Evolutionary conservation across 2,113 vertebrate genomes (phyloP).

Genomic region (Phylloscopus whistleri): DNA sequence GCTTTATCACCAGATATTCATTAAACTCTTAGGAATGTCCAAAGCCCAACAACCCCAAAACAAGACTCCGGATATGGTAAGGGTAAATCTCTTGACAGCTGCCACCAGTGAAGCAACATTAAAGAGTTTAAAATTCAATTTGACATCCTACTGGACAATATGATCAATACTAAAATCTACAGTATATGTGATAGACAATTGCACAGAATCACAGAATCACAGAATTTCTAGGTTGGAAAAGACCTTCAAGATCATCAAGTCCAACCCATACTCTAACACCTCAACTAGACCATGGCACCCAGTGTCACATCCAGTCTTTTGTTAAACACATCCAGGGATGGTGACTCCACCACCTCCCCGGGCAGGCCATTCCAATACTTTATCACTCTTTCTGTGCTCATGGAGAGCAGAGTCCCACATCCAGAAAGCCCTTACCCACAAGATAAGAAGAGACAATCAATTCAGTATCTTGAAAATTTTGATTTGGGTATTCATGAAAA

Average conservation of each 20-base stretch:
- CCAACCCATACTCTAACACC: too few species aligned
- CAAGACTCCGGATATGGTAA: not conserved
- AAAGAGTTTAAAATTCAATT: not conserved
- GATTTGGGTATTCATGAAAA: not conserved
- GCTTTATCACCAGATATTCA: not conserved
- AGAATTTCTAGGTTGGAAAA: too few species aligned
- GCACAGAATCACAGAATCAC: too few species aligned
- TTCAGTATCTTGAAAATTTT: not conserved
- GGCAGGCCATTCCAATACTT: too few species aligned
- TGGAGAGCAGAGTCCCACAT: not conserved
- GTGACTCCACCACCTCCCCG: too few species aligned
- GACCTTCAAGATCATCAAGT: too few species aligned
- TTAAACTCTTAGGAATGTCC: not conserved
- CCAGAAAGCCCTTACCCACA: not conserved
- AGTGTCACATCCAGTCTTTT: too few species aligned
- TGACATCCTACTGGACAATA: not conserved
- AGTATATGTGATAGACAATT: not conserved
- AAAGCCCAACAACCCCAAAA: not conserved
- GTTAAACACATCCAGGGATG: too few species aligned
- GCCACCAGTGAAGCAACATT: not conserved
- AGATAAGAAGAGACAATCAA: not conserved
- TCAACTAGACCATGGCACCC: too few species aligned
- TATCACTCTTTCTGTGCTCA: not conserved
- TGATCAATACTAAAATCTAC: constrained; percentile 5
- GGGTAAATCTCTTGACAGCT: not conserved